phyloP scores from a whole-genome alignment of 2,888 invertebrate species.

The Acleris literana region DNA sequence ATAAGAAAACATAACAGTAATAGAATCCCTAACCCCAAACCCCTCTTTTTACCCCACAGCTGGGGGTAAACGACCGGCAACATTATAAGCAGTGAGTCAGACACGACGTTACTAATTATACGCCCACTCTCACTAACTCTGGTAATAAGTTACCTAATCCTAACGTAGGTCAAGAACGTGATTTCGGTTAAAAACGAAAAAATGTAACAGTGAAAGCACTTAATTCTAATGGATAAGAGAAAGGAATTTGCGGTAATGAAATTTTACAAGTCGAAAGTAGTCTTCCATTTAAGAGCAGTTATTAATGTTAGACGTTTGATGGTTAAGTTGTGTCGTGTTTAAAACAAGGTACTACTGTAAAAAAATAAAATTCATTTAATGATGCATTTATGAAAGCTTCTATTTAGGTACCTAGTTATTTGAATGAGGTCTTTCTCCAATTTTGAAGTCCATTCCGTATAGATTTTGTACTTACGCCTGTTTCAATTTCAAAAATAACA shows the following conservation, averaged over 20 bases:
- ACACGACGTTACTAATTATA: constrained; percentile 46
- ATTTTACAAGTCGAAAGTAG: constrained; percentile 28
- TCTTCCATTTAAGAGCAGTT: constrained; percentile 19
- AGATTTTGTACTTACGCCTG: too few species aligned
- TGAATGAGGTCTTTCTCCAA: neutral
- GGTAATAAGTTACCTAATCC: constrained; percentile 54
- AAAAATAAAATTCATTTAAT: neutral
- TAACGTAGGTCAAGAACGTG: constrained; percentile 64
- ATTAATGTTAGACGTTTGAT: constrained; percentile 1
- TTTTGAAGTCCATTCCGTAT: too few species aligned
- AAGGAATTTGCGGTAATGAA: constrained; percentile 32
- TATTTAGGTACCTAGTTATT: neutral
- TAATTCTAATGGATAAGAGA: constrained; percentile 36
- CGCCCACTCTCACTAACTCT: constrained; percentile 50
- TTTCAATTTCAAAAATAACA: too few species aligned
- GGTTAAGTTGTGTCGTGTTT: neutral
- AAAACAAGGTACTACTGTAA: neutral
- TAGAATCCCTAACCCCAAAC: neutral
- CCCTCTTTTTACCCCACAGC: neutral
- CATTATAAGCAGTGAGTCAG: constrained; percentile 21
- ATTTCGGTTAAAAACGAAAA: constrained; percentile 39
- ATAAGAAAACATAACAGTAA: too few species aligned
- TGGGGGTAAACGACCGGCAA: constrained; percentile 26
- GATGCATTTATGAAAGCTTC: neutral
- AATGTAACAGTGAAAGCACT: constrained; percentile 37